Base-by-base conservation (phyloP, 2,113 vertebrate genomes). In the Sebastes fasciatus region DNA sequence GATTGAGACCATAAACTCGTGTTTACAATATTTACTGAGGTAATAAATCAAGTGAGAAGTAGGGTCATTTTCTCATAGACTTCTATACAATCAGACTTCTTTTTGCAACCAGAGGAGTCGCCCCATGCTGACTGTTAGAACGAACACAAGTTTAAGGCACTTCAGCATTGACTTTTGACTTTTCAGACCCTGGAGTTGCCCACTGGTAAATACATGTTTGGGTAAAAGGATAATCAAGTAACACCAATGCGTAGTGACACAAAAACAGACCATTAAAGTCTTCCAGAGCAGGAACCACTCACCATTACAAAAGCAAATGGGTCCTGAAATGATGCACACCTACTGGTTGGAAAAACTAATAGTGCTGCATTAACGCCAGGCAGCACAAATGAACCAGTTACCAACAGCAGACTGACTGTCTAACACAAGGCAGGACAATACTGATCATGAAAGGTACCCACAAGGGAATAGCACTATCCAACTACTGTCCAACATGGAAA, bases 251-350 rank as follows among this genome's bases (percentile, higher is more conserved):
- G 0, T 10, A 42, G 34, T 57, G n/a, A 66, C 26, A 65, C 10
- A 57, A 57, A 26, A 62, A 23, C 14, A 10, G 62, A 65, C 51
- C 9, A 57, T 43, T 66, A 21, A 46, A 51, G 10, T n/a, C 21
- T 12, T 48, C n/a, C 13, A 8, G 34, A 77, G 54, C 26, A 51
- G 46, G 17, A 86, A 70, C n/a, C 54, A 16, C 17, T 69, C 6
- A 11, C 57, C 10, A 67, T 82, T 71, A 80, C 0, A 55, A 57
- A 34, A 71, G 3, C 26, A 87, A 85, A 72, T 76, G 6, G 52
- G n/a, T 72, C 62, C 69, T 76, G n/a, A 83, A 85, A 84, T 54
- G 66, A 86, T 72, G 40, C 52, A 71, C 60, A 79, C 42, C 75
- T 42, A 61, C 75, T 77, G 68, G 17, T 40, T 68, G 23, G 60